Percentiles rank a stretch among this genome's conserved stretches.
phyloP scores from a whole-genome alignment of 2,888 invertebrate genomes.

The Mythimna ferrago region DNA sequence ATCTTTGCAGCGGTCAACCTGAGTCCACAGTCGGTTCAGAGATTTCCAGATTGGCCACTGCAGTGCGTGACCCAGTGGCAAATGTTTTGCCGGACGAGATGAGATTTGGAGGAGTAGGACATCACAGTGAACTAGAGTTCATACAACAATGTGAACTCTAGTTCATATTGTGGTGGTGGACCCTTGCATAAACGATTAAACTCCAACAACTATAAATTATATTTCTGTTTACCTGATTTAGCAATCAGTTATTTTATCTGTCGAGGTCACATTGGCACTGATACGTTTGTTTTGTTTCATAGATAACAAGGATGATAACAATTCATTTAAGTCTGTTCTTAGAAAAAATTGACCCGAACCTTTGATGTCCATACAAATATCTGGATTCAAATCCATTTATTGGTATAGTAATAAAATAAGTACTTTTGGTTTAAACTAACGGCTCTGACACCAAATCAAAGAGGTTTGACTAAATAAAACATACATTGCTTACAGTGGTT shows the following conservation, averaged over 20 bases:
- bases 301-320: conserved; percentile 34
- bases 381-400: conserved; percentile 4
- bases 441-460: not conserved
- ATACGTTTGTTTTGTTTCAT: conserved; percentile 44
- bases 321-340: conserved; percentile 20
- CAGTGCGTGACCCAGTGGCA: too few species aligned
- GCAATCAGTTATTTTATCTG: conserved; percentile 39
- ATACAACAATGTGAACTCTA: too few species aligned
- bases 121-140: not conserved
- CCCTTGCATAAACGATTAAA: not conserved
- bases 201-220: not conserved
- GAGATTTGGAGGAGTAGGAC: too few species aligned
- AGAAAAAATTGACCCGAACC: conserved; percentile 13
- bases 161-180: too few species aligned
- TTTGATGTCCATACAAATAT: not conserved
- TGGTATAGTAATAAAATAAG: not conserved
- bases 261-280: conserved; percentile 33
- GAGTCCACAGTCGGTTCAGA: too few species aligned
- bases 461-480: not conserved
- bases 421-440: not conserved
- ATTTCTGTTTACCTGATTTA: conserved; percentile 38
- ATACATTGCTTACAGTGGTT: too few species aligned
- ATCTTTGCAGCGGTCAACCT: too few species aligned
- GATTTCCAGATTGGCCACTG: too few species aligned
- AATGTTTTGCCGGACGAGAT: too few species aligned